Evolutionary conservation across 2,888 invertebrate genomes (phyloP), one percentile per base, ranked within the genome.

Genomic region (Nebria salina): DNA sequence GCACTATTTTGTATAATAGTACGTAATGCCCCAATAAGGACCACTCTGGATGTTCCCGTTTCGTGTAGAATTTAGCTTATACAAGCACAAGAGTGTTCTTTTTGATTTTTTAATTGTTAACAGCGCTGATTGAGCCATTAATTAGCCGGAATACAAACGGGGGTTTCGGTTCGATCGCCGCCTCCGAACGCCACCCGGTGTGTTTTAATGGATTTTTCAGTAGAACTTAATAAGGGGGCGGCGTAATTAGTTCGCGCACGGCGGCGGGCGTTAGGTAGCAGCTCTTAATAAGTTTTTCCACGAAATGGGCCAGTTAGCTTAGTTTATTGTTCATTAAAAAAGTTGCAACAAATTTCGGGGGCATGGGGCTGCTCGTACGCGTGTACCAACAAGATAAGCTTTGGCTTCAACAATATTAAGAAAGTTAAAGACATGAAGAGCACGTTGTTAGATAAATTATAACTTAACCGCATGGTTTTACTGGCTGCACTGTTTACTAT

Each of bases 21-120:
- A 34, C 34, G 34, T 34, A 34, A 34, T 34, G 34, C 34, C 5
- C 5, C 5, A 34, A 5, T 34, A 34, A 34, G 34, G 34, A 5
- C 34, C 34, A 34, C 34, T 34, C 34, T 5, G 5, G 34, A 34
- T 34, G 34, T 34, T 34, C 34, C 34, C 1, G 5, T 34, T 34
- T 34, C 34, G 34, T 34, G 34, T 34, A 4, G 34, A 34, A 34
- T 34, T 34, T 34, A 34, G 34, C 54, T 54, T 13, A 54, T 54
- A 54, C 26, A 20, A 13, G 70, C 15, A 68, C 15, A 68, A 68
- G 15, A 42, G 42, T 78, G 78, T 78, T 78, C 68, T 70, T 74
- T 80, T 80, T 75, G 80, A 80, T 80, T 80, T 80, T 75, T 43
- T 80, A 80, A 80, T 80, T 80, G 75, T 80, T 80, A 75, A 80